phyloP scores from a whole-genome alignment of 1,140 invertebrate species.

The Nebria ingens region DNA sequence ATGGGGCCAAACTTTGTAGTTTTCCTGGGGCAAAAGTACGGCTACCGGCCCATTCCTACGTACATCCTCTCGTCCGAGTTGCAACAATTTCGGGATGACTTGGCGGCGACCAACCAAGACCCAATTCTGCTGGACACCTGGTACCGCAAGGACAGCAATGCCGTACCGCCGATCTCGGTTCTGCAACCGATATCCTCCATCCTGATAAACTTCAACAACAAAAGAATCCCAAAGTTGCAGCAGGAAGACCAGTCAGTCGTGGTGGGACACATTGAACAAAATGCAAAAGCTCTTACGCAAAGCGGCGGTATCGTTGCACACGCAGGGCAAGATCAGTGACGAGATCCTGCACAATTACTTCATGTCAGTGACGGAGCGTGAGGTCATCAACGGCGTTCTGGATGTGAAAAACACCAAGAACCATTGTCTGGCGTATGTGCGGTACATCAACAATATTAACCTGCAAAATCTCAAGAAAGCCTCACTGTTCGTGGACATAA shows the following conservation, averaged over 20 bases:
- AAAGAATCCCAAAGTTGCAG: conserved; percentile 89
- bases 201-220: conserved; percentile 95
- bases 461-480: conserved; percentile 90
- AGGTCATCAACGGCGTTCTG: conserved; percentile 91
- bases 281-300: conserved; percentile 93
- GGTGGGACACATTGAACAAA: conserved; percentile 94
- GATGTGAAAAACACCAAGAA: conserved; percentile 93
- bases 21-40: conserved; percentile 96
- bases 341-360: conserved; percentile 97
- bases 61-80: conserved; percentile 89
- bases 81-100: conserved; percentile 73
- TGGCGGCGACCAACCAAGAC: conserved; percentile 69
- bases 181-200: conserved; percentile 96
- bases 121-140: conserved; percentile 79
- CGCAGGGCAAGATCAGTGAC: conserved; percentile 76
- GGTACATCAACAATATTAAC: conserved; percentile 97
- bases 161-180: conserved; percentile 85
- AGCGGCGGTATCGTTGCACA: conserved; percentile 74
- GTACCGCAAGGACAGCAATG: conserved; percentile 95
- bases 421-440: conserved; percentile 89
- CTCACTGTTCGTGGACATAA: conserved; percentile 88
- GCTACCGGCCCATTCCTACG: conserved; percentile 92
- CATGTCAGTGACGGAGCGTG: conserved; percentile 98
- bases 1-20: conserved; percentile 98
- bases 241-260: conserved; percentile 91